phyloP scores from a whole-genome alignment of 1,140 invertebrate genomes.

The Solenopsis invicta region DNA sequence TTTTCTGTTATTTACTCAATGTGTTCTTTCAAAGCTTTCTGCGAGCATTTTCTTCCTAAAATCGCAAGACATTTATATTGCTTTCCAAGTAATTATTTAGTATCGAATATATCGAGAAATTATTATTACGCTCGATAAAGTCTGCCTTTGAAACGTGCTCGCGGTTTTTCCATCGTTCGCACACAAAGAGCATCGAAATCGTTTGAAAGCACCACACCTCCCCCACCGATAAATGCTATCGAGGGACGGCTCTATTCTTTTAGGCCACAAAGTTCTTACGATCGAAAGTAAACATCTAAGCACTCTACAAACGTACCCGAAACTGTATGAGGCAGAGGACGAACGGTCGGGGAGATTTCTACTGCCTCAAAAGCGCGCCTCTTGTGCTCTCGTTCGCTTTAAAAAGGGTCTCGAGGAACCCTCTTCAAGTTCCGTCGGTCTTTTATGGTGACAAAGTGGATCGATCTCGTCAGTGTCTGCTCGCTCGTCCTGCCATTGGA shows the following conservation, averaged over 20 bases:
- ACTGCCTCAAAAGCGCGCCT: conserved; percentile 56
- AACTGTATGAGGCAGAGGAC: conserved; percentile 55
- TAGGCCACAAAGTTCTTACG: conserved; percentile 58
- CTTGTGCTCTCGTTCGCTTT: conserved; percentile 63
- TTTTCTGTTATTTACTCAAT: not conserved
- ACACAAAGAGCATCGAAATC: conserved; percentile 39
- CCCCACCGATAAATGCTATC: conserved; percentile 54
- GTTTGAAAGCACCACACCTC: conserved; percentile 46
- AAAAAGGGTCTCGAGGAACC: conserved; percentile 69
- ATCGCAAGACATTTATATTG: not conserved
- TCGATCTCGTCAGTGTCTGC: conserved; percentile 75
- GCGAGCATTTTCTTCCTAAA: not conserved
- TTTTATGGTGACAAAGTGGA: conserved; percentile 76
- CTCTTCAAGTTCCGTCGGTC: conserved; percentile 69
- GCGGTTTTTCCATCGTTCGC: conserved; percentile 73
- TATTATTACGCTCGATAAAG: conserved; percentile 37
- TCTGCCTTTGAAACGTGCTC: not conserved
- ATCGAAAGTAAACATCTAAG: conserved; percentile 73
- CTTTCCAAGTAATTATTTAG: conserved; percentile 9
- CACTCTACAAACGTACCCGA: conserved; percentile 58
- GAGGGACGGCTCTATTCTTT: conserved; percentile 54
- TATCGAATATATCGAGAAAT: conserved; percentile 9
- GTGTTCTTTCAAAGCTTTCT: not conserved
- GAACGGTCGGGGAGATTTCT: conserved; percentile 50
- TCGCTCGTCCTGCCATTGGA: conserved; percentile 31